Base-by-base conservation (phyloP, 2,888 invertebrate species). In the Melipona bicolor region DNA sequence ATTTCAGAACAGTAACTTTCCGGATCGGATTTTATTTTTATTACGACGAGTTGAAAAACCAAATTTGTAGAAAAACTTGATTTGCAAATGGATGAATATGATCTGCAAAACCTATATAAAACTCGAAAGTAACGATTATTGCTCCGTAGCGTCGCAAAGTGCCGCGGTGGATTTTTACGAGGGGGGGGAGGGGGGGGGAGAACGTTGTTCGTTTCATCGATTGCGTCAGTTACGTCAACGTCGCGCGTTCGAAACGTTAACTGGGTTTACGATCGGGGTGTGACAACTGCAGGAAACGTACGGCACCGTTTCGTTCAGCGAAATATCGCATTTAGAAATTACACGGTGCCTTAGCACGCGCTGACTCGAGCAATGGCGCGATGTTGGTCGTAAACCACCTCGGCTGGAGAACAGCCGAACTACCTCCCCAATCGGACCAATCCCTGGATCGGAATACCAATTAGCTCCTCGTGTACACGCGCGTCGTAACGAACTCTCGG, bases 341-440 rank as follows among this genome's bases (percentile, higher is more conserved):
- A 13, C 62, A 9, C 2, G 27, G 70, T 43, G 24, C 11, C 69
- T 52, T 36, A 4, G 36, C 61, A 4, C 3, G 5, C 36, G 17
- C 50, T 19, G 52, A 21, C 24, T 43, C 2, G 24, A 43, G 54
- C 52, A 52, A 27, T 59, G 50, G n/a, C 76, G 61, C 50, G 59
- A 61, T 36, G 24, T 27, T 69, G 6, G 49, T 69, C 76, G 76
- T 77, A 77, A 77, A 77, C 43, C 27, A 77, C 43, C 27, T 56
- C 15, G 6, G n/a, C 17, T 27, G 15, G 27, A 59, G 21, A 17
- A 21, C 3, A 24, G 21, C 43, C 2, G 17, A 27, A 50, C 32
- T 21, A 21, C 21, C 32, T 4, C 61, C n/a, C 36, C 50, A 6
- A 13, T 32, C 24, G 27, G 43, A 17, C 13, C n/a, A 76, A 76